Evolutionary conservation across 2,113 vertebrate species (phyloP), one percentile per base, ranked within the genome.

Genomic region (Amazona vittata): DNA sequence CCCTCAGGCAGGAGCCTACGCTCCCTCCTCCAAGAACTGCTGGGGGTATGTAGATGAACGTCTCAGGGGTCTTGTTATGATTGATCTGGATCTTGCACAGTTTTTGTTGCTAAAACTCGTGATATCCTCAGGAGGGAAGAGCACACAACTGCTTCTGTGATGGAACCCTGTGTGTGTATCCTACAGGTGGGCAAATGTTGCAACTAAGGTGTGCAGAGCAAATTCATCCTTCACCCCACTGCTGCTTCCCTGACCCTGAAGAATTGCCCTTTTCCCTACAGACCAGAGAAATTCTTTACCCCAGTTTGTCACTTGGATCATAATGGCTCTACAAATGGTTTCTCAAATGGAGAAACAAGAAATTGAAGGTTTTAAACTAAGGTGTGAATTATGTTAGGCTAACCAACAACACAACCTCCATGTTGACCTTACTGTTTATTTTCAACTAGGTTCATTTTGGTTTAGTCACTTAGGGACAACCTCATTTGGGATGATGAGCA

Each of bases 141-240:
- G 49, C 8, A 26, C 39, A 49, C 6, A 28, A 2, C 1, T 1
- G 31, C 12, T 79, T 50, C 50, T 62, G 26, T 21, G 25, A 25
- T 28, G 11, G 44, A 11, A 63, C 17, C 12, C 26, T 41, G 14
- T 57, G 22, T 76, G 35, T 5, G 0, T 39, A 43, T 14, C n/a
- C 19, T 63, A 2, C 17, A 26, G 11, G 10, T 18, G 15, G 79
- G 55, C 12, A 50, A 74, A 55, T 49, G 7, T 35, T 47, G 18
- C 46, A 20, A 19, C 21, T 16, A 5, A 0, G 1, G 13, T 5
- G 2, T 0, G 0, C 15, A 60, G 35, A 63, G 15, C 4, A 80
- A 77, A 59, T 41, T 25, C 22, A 35, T 37, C 60, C 35, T 60
- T 90, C n/a, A 43, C n/a, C 12, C n/a, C 7, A 17, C 15, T 83